These are phyloP conservation scores for Litoditis marina DNA, from an alignment of 2,888 invertebrate genomes.

Conservation along the genomic window DNA sequence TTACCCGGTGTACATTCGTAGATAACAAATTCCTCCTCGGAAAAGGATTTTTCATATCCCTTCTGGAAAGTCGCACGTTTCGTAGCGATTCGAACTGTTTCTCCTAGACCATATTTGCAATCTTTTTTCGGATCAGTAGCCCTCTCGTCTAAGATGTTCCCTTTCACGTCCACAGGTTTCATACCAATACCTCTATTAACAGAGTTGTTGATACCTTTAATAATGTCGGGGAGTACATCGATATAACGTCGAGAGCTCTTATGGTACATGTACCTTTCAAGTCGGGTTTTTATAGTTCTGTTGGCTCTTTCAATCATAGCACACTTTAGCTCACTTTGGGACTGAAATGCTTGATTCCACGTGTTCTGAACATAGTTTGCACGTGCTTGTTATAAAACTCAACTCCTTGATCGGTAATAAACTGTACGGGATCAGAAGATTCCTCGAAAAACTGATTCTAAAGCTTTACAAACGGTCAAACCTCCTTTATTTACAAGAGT, in stretches of 20 bases:
- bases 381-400: too few species aligned
- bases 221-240: neutral
- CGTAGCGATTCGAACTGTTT: neutral
- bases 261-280: neutral
- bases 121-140: neutral
- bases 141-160: neutral
- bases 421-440: too few species aligned
- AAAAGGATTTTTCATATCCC: neutral
- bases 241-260: neutral
- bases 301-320: neutral
- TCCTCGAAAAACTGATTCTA: too few species aligned
- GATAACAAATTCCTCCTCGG: neutral
- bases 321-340: neutral
- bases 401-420: too few species aligned
- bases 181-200: neutral
- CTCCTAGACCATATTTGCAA: neutral
- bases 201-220: neutral
- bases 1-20: neutral
- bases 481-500: too few species aligned
- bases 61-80: neutral
- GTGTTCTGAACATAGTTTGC: too few species aligned
- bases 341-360: too few species aligned
- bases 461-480: too few species aligned
- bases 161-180: neutral
- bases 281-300: neutral